Percentiles rank a stretch among this genome's conserved stretches.
phyloP scores from a whole-genome alignment of 2,888 invertebrate species.

The Glyphotaelius pellucidus region DNA sequence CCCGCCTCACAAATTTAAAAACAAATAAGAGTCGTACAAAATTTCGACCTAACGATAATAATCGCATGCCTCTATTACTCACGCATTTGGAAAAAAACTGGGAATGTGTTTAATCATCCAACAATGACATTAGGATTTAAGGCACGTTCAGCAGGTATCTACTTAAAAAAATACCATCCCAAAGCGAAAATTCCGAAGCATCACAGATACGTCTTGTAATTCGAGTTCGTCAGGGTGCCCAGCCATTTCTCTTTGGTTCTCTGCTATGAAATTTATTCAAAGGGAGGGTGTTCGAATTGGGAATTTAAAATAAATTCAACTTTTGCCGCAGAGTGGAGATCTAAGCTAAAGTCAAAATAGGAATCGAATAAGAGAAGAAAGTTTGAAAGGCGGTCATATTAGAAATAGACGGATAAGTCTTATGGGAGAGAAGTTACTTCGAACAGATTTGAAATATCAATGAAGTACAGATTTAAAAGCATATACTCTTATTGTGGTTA shows the following conservation, averaged over 20 bases:
- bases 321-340: neutral
- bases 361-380: neutral
- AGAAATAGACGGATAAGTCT: neutral
- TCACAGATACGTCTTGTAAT: neutral
- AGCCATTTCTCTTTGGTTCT: neutral
- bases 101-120: neutral
- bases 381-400: neutral
- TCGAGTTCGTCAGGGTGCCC: neutral
- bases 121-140: neutral
- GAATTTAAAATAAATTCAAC: neutral
- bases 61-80: neutral
- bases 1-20: neutral
- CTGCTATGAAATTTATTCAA: neutral
- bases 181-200: neutral
- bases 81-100: neutral
- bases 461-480: neutral
- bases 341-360: neutral
- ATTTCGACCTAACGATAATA: neutral
- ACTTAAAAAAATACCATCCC: neutral
- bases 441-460: neutral
- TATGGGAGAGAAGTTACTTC: neutral
- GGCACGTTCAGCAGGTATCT: neutral
- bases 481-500: no score
- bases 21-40: neutral
- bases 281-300: neutral